Evolutionary conservation across 92 coral and sea anemone species (phyloP).

Genomic region (Micromussa lordhowensis): DNA sequence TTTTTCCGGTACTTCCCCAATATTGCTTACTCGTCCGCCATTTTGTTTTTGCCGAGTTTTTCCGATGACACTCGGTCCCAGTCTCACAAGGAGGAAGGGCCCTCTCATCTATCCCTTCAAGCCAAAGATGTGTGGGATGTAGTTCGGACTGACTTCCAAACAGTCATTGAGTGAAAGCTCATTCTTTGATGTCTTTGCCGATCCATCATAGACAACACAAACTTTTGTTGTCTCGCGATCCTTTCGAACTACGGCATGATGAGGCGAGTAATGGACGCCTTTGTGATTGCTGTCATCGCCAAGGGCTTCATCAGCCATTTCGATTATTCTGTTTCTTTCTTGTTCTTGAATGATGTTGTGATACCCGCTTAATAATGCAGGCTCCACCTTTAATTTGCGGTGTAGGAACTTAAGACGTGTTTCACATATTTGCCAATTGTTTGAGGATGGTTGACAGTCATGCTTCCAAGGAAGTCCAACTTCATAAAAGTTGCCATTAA

Average conservation of each 20-base stretch:
- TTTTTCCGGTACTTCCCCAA: constrained; percentile 34
- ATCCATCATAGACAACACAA: constrained; percentile 53
- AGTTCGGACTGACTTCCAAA: constrained; percentile 50
- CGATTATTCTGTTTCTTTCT: constrained; percentile 40
- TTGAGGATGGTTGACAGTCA: neutral
- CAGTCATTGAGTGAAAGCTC: constrained; percentile 56
- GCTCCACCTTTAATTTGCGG: constrained; percentile 36
- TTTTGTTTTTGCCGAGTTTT: too few relatives aligned
- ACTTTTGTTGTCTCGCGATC: constrained; percentile 42
- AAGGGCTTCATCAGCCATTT: constrained; percentile 23
- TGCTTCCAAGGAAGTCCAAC: too few relatives aligned
- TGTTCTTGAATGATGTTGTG: constrained; percentile 63
- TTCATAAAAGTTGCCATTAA: too few relatives aligned
- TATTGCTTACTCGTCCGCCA: constrained; percentile 33
- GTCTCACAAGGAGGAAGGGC: too few relatives aligned
- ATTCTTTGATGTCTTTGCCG: neutral
- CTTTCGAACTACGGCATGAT: constrained; percentile 13
- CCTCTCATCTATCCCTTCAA: too few relatives aligned
- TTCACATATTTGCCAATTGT: neutral
- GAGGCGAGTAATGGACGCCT: neutral
- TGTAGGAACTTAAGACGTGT: neutral
- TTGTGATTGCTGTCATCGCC: neutral
- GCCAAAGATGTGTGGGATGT: constrained; percentile 52
- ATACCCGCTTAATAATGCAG: constrained; percentile 47
- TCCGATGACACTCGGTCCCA: too few relatives aligned